Base-by-base conservation (phyloP, 1,140 invertebrate species). In the Drosophila parabipectinata region DNA sequence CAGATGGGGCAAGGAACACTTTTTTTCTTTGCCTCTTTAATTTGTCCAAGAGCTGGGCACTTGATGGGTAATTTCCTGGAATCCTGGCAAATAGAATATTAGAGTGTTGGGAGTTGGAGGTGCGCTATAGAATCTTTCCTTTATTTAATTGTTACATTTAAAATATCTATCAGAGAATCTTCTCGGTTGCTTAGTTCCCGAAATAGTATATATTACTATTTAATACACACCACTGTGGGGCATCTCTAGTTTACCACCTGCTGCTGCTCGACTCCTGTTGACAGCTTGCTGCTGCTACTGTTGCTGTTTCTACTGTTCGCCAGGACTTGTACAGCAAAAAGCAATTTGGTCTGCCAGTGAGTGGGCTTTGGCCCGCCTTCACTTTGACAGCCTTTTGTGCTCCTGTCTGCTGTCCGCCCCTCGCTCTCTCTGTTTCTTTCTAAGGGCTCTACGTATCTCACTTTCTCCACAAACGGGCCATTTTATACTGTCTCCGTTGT, bases 341-440 rank as follows among this genome's bases (percentile, higher is more conserved):
- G 79, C 79, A 87, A 89, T 87, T 87, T 87, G 72, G 79, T 51
- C 47, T 57, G 71, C 59, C 69, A 75, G 69, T 56, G 14, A 72
- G 57, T 58, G 60, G 47, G 57, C 72, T 69, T 56, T 66, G 69
- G 61, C 21, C 24, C 57, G 37, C 45, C 18, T 63, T 34, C 52
- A 41, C 60, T 52, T 62, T 82, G 59, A 51, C 74, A 76, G 61
- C 62, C 78, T 82, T 73, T 79, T 78, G 74, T 76, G 63, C 39
- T 76, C 50, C 37, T 74, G 30, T 60, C 44, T 47, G 21, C 44
- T 21, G 44, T 21, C 44, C 44, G 52, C 39, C 50, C 34, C 41
- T 63, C 75, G 71, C 48, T 50, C 26, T 18, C 51, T 28, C 34
- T 8, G 21, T 21, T 18, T 21, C 18, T 47, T 21, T 44, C 15